Evolutionary conservation across 2,113 vertebrate genomes (phyloP).

Genomic region (Diadophis punctatus): DNA sequence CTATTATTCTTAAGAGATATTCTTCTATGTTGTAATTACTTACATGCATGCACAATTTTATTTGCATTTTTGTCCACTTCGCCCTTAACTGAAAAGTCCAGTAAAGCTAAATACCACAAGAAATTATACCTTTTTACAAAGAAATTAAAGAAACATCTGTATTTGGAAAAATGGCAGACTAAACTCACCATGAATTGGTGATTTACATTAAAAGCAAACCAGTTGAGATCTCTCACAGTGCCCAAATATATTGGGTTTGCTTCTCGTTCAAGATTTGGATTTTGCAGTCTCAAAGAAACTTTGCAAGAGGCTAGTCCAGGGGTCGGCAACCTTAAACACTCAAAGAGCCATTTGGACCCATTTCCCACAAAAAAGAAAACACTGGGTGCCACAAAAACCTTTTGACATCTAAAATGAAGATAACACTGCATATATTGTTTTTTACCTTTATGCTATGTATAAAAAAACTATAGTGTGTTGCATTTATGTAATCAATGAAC

Average conservation of each 20-base stretch:
- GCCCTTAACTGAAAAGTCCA: neutral
- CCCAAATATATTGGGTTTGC: neutral
- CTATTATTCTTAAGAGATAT: neutral
- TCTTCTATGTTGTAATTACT: neutral
- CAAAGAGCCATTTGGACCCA: too few species aligned
- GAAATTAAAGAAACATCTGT: neutral
- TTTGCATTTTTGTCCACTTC: neutral
- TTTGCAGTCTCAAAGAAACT: neutral
- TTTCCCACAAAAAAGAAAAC: too few species aligned
- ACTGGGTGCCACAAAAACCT: too few species aligned
- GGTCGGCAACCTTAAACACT: too few species aligned
- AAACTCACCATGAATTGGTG: neutral
- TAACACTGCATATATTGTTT: too few species aligned
- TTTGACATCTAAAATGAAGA: too few species aligned
- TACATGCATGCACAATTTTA: neutral
- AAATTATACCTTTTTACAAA: neutral
- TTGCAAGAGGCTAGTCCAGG: neutral
- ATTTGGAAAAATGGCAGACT: neutral
- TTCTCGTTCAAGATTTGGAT: neutral
- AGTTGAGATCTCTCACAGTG: neutral
- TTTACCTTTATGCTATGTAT: too few species aligned
- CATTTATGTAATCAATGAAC: too few species aligned
- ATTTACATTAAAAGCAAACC: neutral
- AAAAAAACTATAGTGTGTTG: too few species aligned
- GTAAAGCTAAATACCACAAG: neutral